These are phyloP conservation scores for Propithecus deckenii DNA, from an alignment of 2,797 vertebrate species.

Conservation along the genomic window DNA sequence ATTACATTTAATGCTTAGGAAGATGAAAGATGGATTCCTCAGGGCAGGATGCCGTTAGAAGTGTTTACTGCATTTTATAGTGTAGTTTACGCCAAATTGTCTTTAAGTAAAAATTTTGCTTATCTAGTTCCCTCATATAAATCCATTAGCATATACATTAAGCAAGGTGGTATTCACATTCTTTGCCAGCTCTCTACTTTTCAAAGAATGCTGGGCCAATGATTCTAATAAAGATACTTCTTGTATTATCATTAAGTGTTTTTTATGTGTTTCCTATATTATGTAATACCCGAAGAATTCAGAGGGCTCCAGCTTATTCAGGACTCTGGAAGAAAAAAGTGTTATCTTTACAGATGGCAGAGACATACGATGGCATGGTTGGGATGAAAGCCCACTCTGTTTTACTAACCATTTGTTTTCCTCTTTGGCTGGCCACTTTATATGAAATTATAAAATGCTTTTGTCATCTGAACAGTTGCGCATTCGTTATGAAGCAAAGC, in stretches of 20 bases:
- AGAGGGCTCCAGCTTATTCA: constrained; percentile 53
- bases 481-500: constrained; percentile 7
- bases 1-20: neutral
- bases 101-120: constrained; percentile 25
- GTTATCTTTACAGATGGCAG: constrained; percentile 67
- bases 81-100: neutral
- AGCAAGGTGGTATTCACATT: constrained; percentile 31
- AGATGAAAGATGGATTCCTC: constrained; percentile 9
- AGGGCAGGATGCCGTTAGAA: neutral
- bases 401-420: constrained; percentile 11
- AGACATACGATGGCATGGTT: constrained; percentile 26
- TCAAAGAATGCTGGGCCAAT: constrained; percentile 31
- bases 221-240: constrained; percentile 65
- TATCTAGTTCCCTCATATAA: neutral
- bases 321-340: constrained; percentile 57
- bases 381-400: constrained; percentile 26
- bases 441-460: constrained; percentile 45
- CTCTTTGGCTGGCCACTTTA: constrained; percentile 16
- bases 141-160: neutral
- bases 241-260: constrained; percentile 71
- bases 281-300: constrained; percentile 66
- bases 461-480: constrained; percentile 41
- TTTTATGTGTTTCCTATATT: constrained; percentile 63
- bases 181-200: constrained; percentile 43
- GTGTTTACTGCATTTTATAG: neutral